Percentiles rank a stretch among this genome's conserved stretches.
Evolutionary conservation across 1,140 invertebrate species (phyloP).

Genomic region (Vanessa atalanta): DNA sequence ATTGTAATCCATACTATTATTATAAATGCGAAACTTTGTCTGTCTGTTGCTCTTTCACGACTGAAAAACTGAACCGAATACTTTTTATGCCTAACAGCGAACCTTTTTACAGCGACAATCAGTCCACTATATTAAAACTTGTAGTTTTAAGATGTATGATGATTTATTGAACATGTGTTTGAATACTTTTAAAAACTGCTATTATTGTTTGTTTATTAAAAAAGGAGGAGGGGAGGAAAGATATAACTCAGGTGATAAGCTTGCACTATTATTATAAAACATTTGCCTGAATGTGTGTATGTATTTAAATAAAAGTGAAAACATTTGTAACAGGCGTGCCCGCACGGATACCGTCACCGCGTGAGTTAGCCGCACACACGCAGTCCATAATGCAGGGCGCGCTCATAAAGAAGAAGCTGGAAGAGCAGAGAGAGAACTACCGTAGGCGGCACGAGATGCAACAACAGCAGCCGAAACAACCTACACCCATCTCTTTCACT

Average conservation of each 20-base stretch:
- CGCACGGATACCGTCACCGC: conserved; percentile 89
- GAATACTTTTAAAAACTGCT: too few relatives aligned
- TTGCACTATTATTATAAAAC: not conserved
- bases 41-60: too few relatives aligned
- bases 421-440: conserved; percentile 91
- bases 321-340: conserved; percentile 79
- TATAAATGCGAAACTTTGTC: too few relatives aligned
- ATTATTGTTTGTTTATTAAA: too few relatives aligned
- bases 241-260: not conserved
- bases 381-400: conserved; percentile 91
- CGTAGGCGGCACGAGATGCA: conserved; percentile 87
- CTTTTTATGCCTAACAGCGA: too few relatives aligned
- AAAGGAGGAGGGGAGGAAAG: not conserved
- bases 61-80: too few relatives aligned
- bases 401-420: conserved; percentile 91
- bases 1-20: too few relatives aligned
- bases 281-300: not conserved
- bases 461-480: conserved; percentile 69
- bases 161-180: too few relatives aligned
- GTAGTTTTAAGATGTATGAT: too few relatives aligned
- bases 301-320: not conserved
- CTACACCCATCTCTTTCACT: conserved; percentile 90
- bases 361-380: conserved; percentile 90
- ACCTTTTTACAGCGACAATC: too few relatives aligned
- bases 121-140: too few relatives aligned